phyloP scores from a whole-genome alignment of 2,113 vertebrate genomes.

The Entelurus aequoreus region DNA sequence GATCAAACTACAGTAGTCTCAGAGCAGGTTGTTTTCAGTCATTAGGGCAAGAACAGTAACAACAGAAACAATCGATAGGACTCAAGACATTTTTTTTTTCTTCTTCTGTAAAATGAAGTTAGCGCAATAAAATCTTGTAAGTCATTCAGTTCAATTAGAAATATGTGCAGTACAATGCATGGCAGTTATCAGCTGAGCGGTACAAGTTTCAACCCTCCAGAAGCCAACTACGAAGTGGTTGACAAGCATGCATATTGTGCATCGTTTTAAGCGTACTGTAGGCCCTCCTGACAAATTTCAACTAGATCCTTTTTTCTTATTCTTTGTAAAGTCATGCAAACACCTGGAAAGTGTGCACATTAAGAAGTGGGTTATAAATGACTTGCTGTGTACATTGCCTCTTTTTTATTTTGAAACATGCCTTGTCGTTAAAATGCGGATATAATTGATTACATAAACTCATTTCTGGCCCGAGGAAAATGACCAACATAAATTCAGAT shows the following conservation, averaged over 20 bases:
- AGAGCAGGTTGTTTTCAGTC: slow-evolving; percentile 74
- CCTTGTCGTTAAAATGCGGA: slow-evolving; percentile 65
- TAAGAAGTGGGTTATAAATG: slow-evolving; percentile 48
- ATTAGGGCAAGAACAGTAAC: slow-evolving; percentile 71
- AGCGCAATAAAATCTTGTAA: slow-evolving; percentile 78
- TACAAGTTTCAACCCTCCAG: slow-evolving; percentile 76
- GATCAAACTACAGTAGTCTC: slow-evolving; percentile 74
- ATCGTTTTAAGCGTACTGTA: slow-evolving; percentile 79
- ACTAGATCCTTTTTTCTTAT: slow-evolving; percentile 38
- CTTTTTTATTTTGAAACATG: slow-evolving; percentile 73
- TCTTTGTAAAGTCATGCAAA: slow-evolving; percentile 73
- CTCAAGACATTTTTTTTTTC: slow-evolving; percentile 43
- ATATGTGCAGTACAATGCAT: slow-evolving; percentile 90
- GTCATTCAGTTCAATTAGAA: slow-evolving; percentile 79
- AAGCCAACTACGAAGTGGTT: slow-evolving; percentile 85
- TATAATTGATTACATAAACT: slow-evolving; percentile 74
- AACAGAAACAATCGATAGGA: slow-evolving; percentile 60
- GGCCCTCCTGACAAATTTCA: slow-evolving; percentile 71
- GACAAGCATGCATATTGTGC: slow-evolving; percentile 90
- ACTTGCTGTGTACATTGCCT: slow-evolving; percentile 69
- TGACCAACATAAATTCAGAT: slow-evolving; percentile 68
- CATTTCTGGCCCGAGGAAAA: slow-evolving; percentile 74
- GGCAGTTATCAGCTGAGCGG: slow-evolving; percentile 99
- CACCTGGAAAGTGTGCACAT: slow-evolving; percentile 69
- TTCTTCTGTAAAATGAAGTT: slow-evolving; percentile 63